Evolutionary conservation across 1,140 invertebrate genomes (phyloP).

Genomic region (Episyrphus balteatus): DNA sequence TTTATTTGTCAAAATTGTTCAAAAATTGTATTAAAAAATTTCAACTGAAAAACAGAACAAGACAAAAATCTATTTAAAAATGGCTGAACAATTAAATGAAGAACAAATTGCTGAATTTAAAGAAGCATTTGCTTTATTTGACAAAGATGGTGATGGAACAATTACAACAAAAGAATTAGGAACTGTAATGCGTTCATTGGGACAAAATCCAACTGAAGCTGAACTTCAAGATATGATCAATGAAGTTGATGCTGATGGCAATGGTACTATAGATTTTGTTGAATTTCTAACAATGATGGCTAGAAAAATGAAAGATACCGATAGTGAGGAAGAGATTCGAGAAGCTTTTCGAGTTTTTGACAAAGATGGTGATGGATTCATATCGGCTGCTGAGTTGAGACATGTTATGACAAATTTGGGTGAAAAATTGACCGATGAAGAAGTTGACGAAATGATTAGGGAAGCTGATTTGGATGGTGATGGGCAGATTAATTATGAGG

Average conservation of each 20-base stretch:
- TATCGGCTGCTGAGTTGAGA: constrained; percentile 77
- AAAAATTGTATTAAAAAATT: too few species aligned
- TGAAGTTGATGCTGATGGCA: constrained; percentile 98
- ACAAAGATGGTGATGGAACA: constrained; percentile 99
- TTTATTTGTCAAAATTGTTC: too few species aligned
- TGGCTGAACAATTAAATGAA: constrained; percentile 95
- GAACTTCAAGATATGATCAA: constrained; percentile 99
- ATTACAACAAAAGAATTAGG: constrained; percentile 99
- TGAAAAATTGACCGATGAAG: constrained; percentile 83
- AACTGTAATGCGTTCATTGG: constrained; percentile 96
- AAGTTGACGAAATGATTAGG: constrained; percentile 88
- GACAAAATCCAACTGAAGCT: constrained; percentile 98
- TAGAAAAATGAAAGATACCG: constrained; percentile 7
- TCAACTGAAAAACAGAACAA: too few species aligned
- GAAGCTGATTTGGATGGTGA: constrained; percentile 86
- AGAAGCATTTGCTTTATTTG: constrained; percentile 98
- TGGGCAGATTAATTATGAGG: constrained; percentile 72
- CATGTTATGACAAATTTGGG: constrained; percentile 94
- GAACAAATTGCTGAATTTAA: constrained; percentile 99
- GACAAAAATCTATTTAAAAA: too few species aligned
- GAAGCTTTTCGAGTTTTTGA: constrained; percentile 63
- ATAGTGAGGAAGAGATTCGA: constrained; percentile 14
- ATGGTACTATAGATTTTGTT: constrained; percentile 33
- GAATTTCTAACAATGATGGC: constrained; percentile 15
- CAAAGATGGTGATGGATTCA: constrained; percentile 85